Evolutionary conservation across 2,113 vertebrate genomes (phyloP), one percentile per base, ranked within the genome.

Genomic region (Grammomys dolichurus): DNA sequence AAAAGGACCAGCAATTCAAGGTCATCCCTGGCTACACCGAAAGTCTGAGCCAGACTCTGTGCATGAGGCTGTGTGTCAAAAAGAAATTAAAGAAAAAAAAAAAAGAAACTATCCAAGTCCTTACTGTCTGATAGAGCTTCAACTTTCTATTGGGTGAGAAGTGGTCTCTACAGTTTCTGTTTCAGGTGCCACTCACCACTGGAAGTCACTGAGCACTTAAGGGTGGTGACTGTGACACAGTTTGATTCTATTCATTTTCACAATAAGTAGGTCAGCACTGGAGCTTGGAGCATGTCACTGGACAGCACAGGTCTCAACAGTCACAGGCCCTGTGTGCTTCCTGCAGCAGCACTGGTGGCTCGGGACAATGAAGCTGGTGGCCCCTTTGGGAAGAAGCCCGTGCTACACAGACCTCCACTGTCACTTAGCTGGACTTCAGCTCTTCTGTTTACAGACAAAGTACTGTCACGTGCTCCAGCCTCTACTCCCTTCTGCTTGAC

Each of bases 171-270:
- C 0, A 2, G 12, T 60, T 11, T 89, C 36, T 33, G 28, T 19
- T 40, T 8, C 0, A 1, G 58, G 9, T n/a, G 54, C 12, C 43
- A 77, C 54, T 24, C 19, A 26, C 48, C 7, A 58, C 60, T 22
- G 20, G 24, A 17, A 20, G 58, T 78, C 72, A 9, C 17, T 33
- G 24, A 82, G 78, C n/a, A 5, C 78, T 65, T 33, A 63, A 84
- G 17, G 72, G 6, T 40, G 67, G n/a, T 36, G 33, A 77, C 1
- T 13, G 0, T n/a, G 31, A 89, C 43, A 14, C 6, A 43, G 0
- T 96, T 87, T 82, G n/a, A 26, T 87, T 43, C 72, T 77, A 5
- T 73, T 87, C 80, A 36, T 58, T 89, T 56, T 36, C 70, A 16
- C 75, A 58, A 12, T 43, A 82, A 82, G 40, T 63, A 77, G 92